Evolutionary conservation across 1,140 invertebrate species (phyloP), one percentile per base, ranked within the genome.

Genomic region (Dinoponera quadriceps): DNA sequence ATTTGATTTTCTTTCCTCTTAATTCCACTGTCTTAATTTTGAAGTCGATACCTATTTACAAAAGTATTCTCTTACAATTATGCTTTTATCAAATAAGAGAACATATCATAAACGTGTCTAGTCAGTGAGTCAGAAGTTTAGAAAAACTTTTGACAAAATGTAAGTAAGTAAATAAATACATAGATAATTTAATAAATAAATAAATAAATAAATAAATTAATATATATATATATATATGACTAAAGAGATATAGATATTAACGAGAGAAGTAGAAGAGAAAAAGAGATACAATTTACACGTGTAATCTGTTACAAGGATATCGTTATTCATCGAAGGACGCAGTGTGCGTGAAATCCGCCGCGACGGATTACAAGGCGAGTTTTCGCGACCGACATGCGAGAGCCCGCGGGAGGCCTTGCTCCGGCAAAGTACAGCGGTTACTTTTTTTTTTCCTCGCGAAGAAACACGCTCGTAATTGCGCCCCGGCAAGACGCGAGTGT

Each of bases 1-100:
- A 95, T 95, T 99, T 99, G 83, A 99, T 99, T 96, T 99, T 99
- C 95, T 99, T 99, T 74, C 98, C 98, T 94, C 98, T 96, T 90
- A 99, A 95, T 95, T 99, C 98, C 92, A 99, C 98, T 91, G 98
- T 99, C 96, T 99, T 98, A 92, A 99, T 99, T 96, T 99, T 99
- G 94, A 99, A 99, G 95, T 99, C 98, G 94, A 99, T 99, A 92
- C 98, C 98, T 99, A 94, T 59, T 96, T 96, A 93, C 92, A 92
- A 92, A 92, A 90, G 16, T 7, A 51, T 13, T n/a, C 27, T 33
- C 33, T 63, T 63, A 75, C 14, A 33, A 20, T 51, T 65, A 44
- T 59, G 0, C 62, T 3, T 11, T 27, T 13, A 60, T 62, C 29
- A 25, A 48, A 74, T 13, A 60, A 44, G 27, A 44, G 14, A 13